Conservation (phyloP, 1,140 invertebrate genomes). For the Caenorhabditis tropicalis region DNA sequence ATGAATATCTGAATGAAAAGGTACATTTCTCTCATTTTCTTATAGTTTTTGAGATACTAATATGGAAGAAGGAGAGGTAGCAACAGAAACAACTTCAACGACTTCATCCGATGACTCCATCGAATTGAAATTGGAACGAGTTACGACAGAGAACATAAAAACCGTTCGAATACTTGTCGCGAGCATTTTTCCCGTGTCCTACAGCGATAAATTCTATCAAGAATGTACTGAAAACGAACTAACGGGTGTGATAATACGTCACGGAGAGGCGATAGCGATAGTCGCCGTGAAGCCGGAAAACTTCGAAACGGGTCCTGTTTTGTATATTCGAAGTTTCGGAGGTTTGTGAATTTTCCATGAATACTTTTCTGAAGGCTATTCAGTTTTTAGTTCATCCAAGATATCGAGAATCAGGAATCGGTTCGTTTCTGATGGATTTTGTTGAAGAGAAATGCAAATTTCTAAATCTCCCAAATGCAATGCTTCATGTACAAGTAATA, state of each 20-base stretch:
- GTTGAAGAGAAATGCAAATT: background rate
- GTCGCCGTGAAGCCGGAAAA: conserved; percentile 4
- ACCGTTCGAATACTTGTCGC: background rate
- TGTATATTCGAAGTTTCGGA: conserved; percentile 24
- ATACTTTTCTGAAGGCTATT: background rate
- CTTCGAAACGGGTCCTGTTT: background rate
- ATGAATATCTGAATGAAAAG: too few species aligned
- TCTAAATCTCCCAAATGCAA: background rate
- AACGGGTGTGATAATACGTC: background rate
- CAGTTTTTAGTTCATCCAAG: conserved; percentile 24
- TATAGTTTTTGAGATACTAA: background rate
- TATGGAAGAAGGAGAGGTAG: background rate
- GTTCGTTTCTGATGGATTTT: conserved; percentile 27
- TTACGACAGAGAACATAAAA: conserved; percentile 1
- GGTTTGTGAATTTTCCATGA: background rate
- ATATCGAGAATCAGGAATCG: background rate
- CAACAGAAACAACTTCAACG: background rate
- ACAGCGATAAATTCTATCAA: conserved; percentile 31
- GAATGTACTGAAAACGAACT: background rate
- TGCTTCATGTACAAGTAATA: background rate
- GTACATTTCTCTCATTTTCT: too few species aligned
- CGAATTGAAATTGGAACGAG: background rate
- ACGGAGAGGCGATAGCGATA: conserved; percentile 12
- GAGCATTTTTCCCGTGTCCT: conserved; percentile 9
- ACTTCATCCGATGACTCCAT: background rate